Percentiles rank a stretch among this genome's conserved stretches.
Conservation (phyloP, 2,113 vertebrate species). For the Geococcyx californianus region DNA sequence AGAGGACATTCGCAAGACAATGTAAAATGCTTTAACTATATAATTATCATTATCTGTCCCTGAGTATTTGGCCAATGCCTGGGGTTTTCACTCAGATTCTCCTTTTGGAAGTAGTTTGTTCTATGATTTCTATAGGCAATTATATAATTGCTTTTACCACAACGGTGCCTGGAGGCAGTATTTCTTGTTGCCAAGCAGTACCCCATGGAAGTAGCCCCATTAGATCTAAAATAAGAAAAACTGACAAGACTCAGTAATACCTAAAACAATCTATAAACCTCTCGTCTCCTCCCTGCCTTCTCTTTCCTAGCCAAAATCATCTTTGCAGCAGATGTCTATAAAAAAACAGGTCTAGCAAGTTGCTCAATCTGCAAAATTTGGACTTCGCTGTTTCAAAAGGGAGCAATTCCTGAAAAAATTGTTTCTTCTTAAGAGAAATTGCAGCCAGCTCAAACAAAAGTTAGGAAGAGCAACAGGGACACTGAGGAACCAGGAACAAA, state of each 20-base stretch:
- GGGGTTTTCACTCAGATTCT: background rate
- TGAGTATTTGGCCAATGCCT: background rate
- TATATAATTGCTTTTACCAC: background rate
- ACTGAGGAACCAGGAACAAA: background rate
- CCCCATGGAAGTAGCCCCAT: background rate
- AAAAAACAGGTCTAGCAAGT: background rate
- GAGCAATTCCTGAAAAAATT: background rate
- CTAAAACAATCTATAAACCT: background rate
- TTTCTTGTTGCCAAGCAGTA: background rate
- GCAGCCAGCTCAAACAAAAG: background rate
- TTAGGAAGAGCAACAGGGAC: background rate
- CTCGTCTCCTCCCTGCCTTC: background rate
- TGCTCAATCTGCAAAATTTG: background rate
- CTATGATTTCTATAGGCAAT: background rate
- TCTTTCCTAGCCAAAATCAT: background rate
- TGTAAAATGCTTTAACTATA: background rate
- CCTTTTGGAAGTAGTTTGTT: background rate
- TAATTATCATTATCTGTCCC: background rate
- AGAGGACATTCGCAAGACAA: conserved; percentile 4
- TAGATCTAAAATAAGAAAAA: background rate
- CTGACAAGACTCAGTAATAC: background rate
- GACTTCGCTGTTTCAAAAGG: background rate
- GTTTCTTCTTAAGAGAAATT: background rate
- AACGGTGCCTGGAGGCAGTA: background rate
- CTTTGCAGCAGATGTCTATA: background rate